A percentile compares a stretch with the other conserved stretches of the same genome.
These are phyloP conservation scores for Luffia ferchaultella DNA, from an alignment of 2,888 invertebrate genomes.

Conservation along the genomic window DNA sequence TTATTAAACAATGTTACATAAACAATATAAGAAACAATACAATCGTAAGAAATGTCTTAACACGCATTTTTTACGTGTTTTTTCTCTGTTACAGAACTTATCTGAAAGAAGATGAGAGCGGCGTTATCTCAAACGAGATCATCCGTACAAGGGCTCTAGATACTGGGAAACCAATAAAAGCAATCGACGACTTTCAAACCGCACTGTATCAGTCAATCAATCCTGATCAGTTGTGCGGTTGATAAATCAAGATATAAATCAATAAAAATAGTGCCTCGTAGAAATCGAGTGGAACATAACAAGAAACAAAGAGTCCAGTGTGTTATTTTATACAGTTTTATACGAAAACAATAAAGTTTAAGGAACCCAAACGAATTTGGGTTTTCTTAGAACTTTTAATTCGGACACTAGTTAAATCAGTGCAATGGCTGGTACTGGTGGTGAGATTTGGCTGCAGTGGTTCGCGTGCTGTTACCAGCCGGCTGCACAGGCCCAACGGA, in stretches of 20 bases:
- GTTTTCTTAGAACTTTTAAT: neutral
- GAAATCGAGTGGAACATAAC: no score
- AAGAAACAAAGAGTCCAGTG: no score
- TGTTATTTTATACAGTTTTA: no score
- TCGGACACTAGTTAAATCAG: neutral
- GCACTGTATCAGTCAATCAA: neutral
- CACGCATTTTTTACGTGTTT: no score
- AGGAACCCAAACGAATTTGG: no score
- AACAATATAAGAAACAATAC: no score
- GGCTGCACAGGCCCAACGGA: conserved; percentile 75
- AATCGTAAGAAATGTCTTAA: no score
- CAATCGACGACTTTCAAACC: neutral
- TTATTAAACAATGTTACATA: no score
- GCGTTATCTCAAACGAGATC: conserved; percentile 40
- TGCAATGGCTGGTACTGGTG: conserved; percentile 75
- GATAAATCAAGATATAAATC: neutral
- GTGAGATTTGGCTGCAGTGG: conserved; percentile 91
- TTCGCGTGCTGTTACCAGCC: conserved; percentile 91
- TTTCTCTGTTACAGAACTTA: conserved; percentile 40
- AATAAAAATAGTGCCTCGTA: neutral
- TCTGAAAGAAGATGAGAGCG: conserved; percentile 46
- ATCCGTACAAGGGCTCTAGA: conserved; percentile 9
- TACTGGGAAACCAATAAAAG: neutral
- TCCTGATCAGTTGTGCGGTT: neutral
- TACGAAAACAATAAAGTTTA: no score